These are phyloP conservation scores for Falco biarmicus DNA, from an alignment of 2,797 vertebrate genomes.

Conservation along the genomic window DNA sequence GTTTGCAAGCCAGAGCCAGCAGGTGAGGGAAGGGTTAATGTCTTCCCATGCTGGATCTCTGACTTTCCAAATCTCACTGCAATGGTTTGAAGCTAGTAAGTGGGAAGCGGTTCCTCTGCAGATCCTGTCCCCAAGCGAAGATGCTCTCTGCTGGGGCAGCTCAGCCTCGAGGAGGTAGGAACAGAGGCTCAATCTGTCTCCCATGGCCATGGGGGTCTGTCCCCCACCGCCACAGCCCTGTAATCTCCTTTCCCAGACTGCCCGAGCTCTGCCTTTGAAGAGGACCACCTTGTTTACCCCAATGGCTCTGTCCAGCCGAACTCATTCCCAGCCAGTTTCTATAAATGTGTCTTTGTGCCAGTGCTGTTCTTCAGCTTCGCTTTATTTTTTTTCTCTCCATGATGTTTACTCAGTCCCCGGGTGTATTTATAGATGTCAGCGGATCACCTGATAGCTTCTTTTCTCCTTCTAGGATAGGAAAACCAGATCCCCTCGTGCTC, in stretches of 20 bases:
- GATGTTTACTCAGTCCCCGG: constrained; percentile 8
- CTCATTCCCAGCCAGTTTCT: not conserved
- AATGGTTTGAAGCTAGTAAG: not conserved
- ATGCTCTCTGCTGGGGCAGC: not conserved
- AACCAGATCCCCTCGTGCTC: not conserved
- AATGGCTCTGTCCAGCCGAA: not conserved
- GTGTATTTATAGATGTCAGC: constrained; percentile 45
- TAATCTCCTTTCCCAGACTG: not conserved
- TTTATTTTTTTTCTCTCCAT: not conserved
- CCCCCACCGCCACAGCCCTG: not conserved
- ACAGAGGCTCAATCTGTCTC: not conserved
- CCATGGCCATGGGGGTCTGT: not conserved
- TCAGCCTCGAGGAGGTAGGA: not conserved
- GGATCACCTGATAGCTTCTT: not conserved
- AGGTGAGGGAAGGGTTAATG: not conserved
- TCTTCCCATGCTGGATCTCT: not conserved
- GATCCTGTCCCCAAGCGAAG: not conserved
- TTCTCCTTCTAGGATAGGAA: constrained; percentile 41
- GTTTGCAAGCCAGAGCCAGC: not conserved
- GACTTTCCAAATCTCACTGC: not conserved
- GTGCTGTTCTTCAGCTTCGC: not conserved
- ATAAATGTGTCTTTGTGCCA: not conserved
- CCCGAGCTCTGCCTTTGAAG: not conserved
- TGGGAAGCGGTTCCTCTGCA: rapidly evolving
- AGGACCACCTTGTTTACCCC: not conserved